A percentile compares a stretch with the other conserved stretches of the same genome.
phyloP scores from a whole-genome alignment of 1,140 invertebrate genomes.

The Triops cancriformis region DNA sequence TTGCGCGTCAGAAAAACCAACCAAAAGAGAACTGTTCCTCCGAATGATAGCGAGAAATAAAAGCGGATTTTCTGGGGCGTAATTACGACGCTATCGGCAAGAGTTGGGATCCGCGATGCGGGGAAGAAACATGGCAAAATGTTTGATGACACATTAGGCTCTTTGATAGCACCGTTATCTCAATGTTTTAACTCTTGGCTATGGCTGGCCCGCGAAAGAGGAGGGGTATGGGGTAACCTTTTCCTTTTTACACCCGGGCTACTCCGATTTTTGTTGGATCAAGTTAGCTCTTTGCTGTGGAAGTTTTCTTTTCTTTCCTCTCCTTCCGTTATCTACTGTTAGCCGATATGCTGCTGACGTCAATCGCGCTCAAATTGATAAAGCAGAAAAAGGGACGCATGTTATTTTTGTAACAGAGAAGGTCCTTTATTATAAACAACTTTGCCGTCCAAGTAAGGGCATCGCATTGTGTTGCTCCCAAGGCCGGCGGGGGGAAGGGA shows the following conservation, averaged over 20 bases:
- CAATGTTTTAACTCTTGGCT: background rate
- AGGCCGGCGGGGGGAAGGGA: background rate
- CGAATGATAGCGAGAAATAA: too few relatives aligned
- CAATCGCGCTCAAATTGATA: slow-evolving; percentile 1
- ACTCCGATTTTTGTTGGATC: background rate
- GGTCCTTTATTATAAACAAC: background rate
- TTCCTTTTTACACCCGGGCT: background rate
- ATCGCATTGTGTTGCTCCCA: background rate
- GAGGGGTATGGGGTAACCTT: background rate
- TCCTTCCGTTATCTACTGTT: background rate
- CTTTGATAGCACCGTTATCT: background rate
- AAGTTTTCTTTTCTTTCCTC: background rate
- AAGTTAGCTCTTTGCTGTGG: background rate
- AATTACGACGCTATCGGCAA: too few relatives aligned
- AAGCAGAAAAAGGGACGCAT: background rate
- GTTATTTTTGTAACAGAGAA: background rate
- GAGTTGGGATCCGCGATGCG: background rate
- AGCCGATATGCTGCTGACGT: background rate
- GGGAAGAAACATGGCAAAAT: background rate
- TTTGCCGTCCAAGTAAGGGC: background rate
- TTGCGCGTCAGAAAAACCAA: too few relatives aligned
- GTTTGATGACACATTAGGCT: background rate
- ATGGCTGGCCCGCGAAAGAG: too few relatives aligned
- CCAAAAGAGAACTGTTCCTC: too few relatives aligned
- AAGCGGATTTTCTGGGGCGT: too few relatives aligned